Evolutionary conservation across 1,140 invertebrate genomes (phyloP), one percentile per base, ranked within the genome.

Genomic region (Drosophila ananassae): DNA sequence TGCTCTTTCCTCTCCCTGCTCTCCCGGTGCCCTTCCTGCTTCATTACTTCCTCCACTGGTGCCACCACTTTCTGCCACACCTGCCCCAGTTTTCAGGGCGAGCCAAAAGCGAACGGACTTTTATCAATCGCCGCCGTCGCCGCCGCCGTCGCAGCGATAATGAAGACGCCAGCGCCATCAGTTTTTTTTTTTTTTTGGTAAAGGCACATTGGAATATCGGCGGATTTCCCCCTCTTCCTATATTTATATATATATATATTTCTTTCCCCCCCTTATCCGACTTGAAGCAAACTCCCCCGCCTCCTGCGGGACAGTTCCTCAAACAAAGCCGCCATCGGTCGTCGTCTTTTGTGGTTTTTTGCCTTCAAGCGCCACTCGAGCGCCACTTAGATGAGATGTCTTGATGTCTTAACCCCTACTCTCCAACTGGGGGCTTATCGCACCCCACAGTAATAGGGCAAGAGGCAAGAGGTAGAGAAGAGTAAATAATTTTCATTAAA

Each of bases 301-400:
- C 9, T 10, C 21, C 44, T 22, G 17, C 21, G 13, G 46, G 21
- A 25, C 12, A 67, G 63, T 67, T 52, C 64, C 77, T 85, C 80
- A 85, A 85, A 83, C 71, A 69, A 71, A 76, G 82, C 66, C 71
- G 82, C 74, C 74, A 62, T 32, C 77, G 25, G n/a, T 28, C 32
- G 30, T 28, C 39, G 64, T 25, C 46, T 37, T 51, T 52, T 60
- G 58, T 41, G 51, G 50, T 62, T 62, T 62, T 62, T 41, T 30
- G 60, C 60, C 72, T 66, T 54, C 47, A 58, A 87, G 74, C 81
- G 78, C 81, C 79, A 84, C 73, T 77, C 73, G 67, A 85, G 81
- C 81, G 81, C 82, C 82, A 87, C 82, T 87, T 87, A 87, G 82
- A 87, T 87, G 82, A 89, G 82, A 89, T 85, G 82, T 85, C 82